Base-by-base conservation (phyloP, 1,140 invertebrate genomes). In the Saccostrea echinata region DNA sequence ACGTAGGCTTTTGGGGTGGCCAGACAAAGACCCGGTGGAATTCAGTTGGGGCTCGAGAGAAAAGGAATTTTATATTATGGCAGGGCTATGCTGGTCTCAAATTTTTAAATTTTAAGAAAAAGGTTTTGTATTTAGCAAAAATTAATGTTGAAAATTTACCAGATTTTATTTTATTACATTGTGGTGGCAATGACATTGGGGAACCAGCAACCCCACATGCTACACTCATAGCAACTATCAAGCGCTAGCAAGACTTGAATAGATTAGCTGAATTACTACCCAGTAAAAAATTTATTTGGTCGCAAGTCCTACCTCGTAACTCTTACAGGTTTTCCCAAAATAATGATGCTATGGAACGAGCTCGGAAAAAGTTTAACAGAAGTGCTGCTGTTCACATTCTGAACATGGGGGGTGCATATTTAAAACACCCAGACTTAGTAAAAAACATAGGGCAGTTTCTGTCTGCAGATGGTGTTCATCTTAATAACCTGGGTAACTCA, bases 121-220 rank as follows among this genome's bases (percentile, higher is more conserved):
- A 71, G 6, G 35, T 85, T 13, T n/a, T 68, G 35, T 35, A 51
- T n/a, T 21, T 71, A 21, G 16, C 82, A 53, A 52, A 53, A 53
- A 8, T 53, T 4, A 53, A 8, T 53, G 18, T 33, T 71, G 61
- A n/a, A 16, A n/a, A 51, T 12, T 12, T 12, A 4, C 30, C 84
- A 12, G 11, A 76, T 18, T 24, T 85, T 35, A 18, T 71, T 16
- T 11, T 71, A 18, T 71, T 85, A 43, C 57, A 85, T 6, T 71
- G 61, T 51, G 84, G 84, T 13, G 84, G 61, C 16, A 85, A 85
- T 85, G 61, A 85, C 71, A 11, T 85, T 11, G 84, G 61, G 18
- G 61, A n/a, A 3, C 61, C 61, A 24, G 51, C 35, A 8, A 3
- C 35, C 4, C 24, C 35, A 18, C 13, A 53, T 4, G 21, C 18